These are phyloP conservation scores for Bembecia ichneumoniformis DNA, from an alignment of 2,888 invertebrate species.

Conservation along the genomic window DNA sequence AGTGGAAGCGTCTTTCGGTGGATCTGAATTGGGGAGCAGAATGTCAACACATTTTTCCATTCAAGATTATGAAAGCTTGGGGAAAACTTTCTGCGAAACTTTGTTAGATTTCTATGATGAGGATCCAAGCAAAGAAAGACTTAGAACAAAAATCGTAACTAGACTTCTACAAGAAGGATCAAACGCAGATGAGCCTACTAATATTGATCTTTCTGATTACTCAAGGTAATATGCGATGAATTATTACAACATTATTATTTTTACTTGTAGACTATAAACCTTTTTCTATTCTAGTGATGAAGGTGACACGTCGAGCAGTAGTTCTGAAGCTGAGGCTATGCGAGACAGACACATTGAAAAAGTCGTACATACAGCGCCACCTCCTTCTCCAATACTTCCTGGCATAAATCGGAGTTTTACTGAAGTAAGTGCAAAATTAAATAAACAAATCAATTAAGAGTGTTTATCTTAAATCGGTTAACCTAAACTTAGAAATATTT, in stretches of 20 bases:
- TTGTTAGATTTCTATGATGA: constrained; percentile 92
- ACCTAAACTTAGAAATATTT: background rate
- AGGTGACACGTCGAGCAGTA: constrained; percentile 82
- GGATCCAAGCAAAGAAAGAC: constrained; percentile 84
- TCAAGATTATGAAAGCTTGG: constrained; percentile 78
- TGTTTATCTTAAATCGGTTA: too few relatives aligned
- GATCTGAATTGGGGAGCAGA: constrained; percentile 86
- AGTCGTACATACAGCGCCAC: constrained; percentile 72
- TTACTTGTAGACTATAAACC: background rate
- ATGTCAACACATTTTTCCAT: constrained; percentile 88
- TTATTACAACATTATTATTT: background rate
- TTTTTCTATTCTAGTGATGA: constrained; percentile 75
- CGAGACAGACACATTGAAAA: constrained; percentile 64
- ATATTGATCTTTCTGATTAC: constrained; percentile 88
- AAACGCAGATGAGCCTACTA: constrained; percentile 89
- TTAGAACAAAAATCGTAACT: constrained; percentile 84
- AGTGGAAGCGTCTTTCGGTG: constrained; percentile 95
- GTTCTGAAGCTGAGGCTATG: constrained; percentile 74
- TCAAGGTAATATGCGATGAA: constrained; percentile 75
- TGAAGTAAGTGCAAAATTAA: constrained; percentile 27
- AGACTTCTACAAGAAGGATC: constrained; percentile 86
- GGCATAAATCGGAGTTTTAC: constrained; percentile 40
- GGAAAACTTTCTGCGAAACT: constrained; percentile 93
- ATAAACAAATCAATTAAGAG: too few relatives aligned
- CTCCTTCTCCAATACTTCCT: constrained; percentile 78